Percentiles rank a stretch among this genome's conserved stretches.
These are phyloP conservation scores for Epizoanthus ramosus DNA, from an alignment of 92 coral and sea anemone genomes.

Conservation along the genomic window DNA sequence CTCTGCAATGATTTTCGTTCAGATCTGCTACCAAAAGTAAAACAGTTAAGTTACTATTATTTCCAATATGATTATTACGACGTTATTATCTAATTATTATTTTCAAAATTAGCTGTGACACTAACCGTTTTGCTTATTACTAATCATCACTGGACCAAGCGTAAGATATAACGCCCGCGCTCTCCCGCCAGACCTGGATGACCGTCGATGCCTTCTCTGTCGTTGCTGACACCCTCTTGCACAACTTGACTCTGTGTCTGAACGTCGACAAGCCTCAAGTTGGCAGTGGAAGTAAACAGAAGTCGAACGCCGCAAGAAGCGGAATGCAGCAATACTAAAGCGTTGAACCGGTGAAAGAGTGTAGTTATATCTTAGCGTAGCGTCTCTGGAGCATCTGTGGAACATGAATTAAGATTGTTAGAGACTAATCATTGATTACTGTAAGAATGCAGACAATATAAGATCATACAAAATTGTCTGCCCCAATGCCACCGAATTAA, in stretches of 20 bases:
- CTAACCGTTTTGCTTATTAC: background rate
- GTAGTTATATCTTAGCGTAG: conserved; percentile 61
- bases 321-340: conserved; percentile 73
- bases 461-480: no score
- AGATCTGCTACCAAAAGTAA: no score
- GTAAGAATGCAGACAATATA: no score
- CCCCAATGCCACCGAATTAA: no score
- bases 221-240: conserved; percentile 58
- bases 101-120: background rate
- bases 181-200: background rate
- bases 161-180: background rate
- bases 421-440: no score
- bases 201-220: conserved; percentile 29
- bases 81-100: no score
- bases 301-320: conserved; percentile 41
- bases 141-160: conserved; percentile 14
- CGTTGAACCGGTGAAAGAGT: conserved; percentile 60
- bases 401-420: background rate
- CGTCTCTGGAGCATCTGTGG: conserved; percentile 74
- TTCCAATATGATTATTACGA: no score
- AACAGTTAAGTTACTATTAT: no score
- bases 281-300: conserved; percentile 68
- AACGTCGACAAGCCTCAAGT: conserved; percentile 62
- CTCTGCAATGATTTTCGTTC: no score
- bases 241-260: conserved; percentile 65